Base-by-base conservation (phyloP, 2,113 vertebrate species). In the Xiphophorus couchianus region DNA sequence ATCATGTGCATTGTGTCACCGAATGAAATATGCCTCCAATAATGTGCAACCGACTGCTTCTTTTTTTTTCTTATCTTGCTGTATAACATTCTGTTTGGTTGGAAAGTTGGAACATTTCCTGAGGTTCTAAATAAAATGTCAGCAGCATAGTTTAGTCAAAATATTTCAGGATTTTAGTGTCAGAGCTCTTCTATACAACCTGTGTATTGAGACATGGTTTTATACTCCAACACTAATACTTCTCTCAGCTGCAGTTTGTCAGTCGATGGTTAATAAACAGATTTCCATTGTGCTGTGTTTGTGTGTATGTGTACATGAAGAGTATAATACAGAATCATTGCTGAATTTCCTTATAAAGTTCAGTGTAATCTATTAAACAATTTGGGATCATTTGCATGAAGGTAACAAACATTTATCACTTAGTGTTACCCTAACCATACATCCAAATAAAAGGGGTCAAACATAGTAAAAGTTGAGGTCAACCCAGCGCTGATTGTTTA, bases 1-100 rank as follows among this genome's bases (percentile, higher is more conserved):
- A 84, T 70, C 69, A n/a, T 75, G 30, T 71, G 29, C 30, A 76
- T 66, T 39, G 77, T 86, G 73, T 78, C 62, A 51, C 11, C 5
- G 31, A 51, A 13, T 74, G 33, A 73, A 65, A 75, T 30, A 80
- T 67, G 31, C 58, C 77, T 62, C 33, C 27, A 31, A 74, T 60
- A 62, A 54, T 77, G n/a, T 66, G 31, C 62, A 54, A 68, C 8
- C 44, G 39, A 75, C n/a, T 51, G 58, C 28, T 64, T 33, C 31
- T 7, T 35, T 35, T 29, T 11, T 27, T 33, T 42, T 48, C 29
- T 28, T 6, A 22, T 63, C 2, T 10, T 39, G n/a, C 5, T 13
- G 17, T 66, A 61, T 35, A 48, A 0, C 72, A 68, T 37, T 37
- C 10, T 11, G 35, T 37, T 58, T 22, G 17, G 62, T 68, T 1